Evolutionary conservation across 2,888 invertebrate species (phyloP), one percentile per base, ranked within the genome.

Genomic region (Tuberolachnus salignus): DNA sequence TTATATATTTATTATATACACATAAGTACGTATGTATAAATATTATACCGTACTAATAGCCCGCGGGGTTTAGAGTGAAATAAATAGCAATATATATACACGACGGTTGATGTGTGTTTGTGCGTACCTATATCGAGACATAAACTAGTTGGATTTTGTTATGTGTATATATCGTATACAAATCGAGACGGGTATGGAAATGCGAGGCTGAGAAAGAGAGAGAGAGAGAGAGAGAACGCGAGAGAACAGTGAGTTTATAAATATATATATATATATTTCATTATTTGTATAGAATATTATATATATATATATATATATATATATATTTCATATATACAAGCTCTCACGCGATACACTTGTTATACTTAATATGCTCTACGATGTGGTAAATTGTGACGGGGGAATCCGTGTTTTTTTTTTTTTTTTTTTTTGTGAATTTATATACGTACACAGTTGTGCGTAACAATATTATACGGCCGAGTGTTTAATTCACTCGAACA

Each of bases 131-230:
- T 19, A 61, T 34, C 34, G 61, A 61, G 9, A n/a, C n/a, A n/a
- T n/a, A 63, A 63, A 63, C 44, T 63, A 44, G 63, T 63, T 44
- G 11, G 34, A 63, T 42, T 42, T n/a, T 34, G n/a, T n/a, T n/a
- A n/a, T n/a, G n/a, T n/a, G n/a, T n/a, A n/a, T n/a, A 23, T n/a
- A 21, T n/a, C 21, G 4, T 57, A 53, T 16, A 16, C 8, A 0
- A 6, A 34, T 61, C n/a, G n/a, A n/a, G n/a, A 44, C 44, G 14
- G 44, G 44, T 63, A 63, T 63, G 21, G 44, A 44, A 63, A 63
- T 63, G 21, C 13, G 13, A 21, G 21, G n/a, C n/a, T n/a, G 34
- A 63, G 34, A 63, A 49, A 49, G 11, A 49, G 46, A 49, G 46
- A 49, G 46, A 49, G 46, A 49, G 46, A 8, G 51, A 51, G 51